Conservation (phyloP, 1,140 invertebrate species). For the Pollicipes pollicipes region DNA sequence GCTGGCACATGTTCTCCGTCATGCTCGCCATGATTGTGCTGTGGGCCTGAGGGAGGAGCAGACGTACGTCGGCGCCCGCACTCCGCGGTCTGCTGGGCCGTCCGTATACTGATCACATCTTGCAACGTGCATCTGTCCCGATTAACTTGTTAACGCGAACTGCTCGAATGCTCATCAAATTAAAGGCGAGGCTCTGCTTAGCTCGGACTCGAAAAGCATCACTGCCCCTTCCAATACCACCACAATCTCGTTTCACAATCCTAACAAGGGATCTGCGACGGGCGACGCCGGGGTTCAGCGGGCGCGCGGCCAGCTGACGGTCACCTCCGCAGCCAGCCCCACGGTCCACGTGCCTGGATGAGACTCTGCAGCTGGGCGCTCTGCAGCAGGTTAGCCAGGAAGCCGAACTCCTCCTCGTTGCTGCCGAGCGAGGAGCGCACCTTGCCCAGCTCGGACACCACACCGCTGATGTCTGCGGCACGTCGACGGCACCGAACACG, state of each 20-base stretch:
- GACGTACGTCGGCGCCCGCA: background rate
- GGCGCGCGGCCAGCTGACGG: no score
- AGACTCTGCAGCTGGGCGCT: slow-evolving; percentile 72
- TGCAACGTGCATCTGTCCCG: background rate
- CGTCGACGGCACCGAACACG: no score
- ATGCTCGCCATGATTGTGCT: background rate
- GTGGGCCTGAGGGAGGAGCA: background rate
- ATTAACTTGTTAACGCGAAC: background rate
- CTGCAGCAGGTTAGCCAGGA: slow-evolving; percentile 63
- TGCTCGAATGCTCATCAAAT: background rate
- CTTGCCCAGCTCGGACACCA: slow-evolving; percentile 21
- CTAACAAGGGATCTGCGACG: no score
- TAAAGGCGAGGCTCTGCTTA: no score
- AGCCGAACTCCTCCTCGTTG: slow-evolving; percentile 61
- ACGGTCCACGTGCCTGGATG: slow-evolving; percentile 49
- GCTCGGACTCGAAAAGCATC: no score
- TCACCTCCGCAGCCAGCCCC: background rate
- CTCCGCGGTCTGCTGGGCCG: background rate
- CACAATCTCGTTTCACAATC: no score
- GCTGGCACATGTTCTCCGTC: slow-evolving; percentile 33
- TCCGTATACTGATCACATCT: background rate
- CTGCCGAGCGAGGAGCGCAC: slow-evolving; percentile 20
- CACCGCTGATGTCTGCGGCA: slow-evolving; percentile 10
- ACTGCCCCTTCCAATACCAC: no score
- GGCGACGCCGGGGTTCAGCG: no score